A percentile compares a stretch with the other conserved stretches of the same genome.
Evolutionary conservation across 2,888 invertebrate species (phyloP).

Genomic region (Tiliacea aurago): DNA sequence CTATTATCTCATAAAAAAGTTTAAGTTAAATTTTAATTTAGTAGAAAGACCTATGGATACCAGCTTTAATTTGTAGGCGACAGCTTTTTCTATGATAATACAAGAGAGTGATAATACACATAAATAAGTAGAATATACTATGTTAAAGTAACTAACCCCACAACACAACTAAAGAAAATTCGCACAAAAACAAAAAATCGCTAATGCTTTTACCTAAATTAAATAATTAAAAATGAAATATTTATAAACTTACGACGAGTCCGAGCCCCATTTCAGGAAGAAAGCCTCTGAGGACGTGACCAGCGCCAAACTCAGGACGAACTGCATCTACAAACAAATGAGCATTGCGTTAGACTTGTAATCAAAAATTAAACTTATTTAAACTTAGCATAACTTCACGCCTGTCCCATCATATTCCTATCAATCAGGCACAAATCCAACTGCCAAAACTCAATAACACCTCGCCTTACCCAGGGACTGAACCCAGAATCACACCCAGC

Average conservation of each 20-base stretch:
- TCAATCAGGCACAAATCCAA: background rate
- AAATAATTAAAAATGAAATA: background rate
- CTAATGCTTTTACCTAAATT: background rate
- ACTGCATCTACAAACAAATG: constrained; percentile 84
- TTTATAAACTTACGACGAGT: constrained; percentile 83
- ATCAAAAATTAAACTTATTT: background rate
- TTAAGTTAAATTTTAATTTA: too few species aligned
- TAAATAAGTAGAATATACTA: background rate
- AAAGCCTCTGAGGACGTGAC: constrained; percentile 87
- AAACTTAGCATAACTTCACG: background rate
- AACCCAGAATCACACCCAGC: background rate
- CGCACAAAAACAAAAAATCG: constrained; percentile 27
- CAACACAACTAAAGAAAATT: background rate
- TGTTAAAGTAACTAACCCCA: background rate
- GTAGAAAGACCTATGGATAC: too few species aligned
- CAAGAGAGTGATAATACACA: background rate
- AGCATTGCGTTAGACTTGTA: constrained; percentile 38
- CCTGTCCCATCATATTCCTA: background rate
- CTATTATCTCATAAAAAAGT: too few species aligned
- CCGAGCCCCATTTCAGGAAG: constrained; percentile 89
- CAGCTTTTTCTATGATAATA: background rate
- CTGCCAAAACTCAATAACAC: background rate
- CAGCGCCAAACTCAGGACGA: constrained; percentile 80
- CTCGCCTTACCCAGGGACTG: background rate
- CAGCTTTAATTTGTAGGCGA: too few species aligned